phyloP scores from a whole-genome alignment of 2,113 vertebrate species.

The Okapia johnstoni region DNA sequence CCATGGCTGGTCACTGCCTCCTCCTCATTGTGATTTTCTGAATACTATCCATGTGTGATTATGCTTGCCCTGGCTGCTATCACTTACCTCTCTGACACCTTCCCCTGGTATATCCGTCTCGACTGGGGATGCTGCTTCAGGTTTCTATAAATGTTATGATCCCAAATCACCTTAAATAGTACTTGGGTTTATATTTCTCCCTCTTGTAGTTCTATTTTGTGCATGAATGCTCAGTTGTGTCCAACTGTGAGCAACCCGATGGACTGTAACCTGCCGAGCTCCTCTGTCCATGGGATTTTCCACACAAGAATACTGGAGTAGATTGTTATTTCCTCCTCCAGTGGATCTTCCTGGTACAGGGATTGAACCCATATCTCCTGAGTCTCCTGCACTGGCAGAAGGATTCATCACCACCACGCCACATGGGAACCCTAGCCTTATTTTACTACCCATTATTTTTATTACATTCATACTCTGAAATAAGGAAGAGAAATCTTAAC shows the following conservation, averaged over 20 bases:
- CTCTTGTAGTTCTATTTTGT: not conserved
- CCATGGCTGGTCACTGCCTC: rapidly evolving
- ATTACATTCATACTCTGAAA: not conserved
- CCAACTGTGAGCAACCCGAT: not conserved
- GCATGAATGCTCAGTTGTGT: not conserved
- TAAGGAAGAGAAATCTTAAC: not conserved
- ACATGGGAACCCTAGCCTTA: not conserved
- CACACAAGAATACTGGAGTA: not conserved
- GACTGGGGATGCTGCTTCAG: not conserved
- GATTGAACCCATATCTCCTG: not conserved
- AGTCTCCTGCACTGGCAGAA: not conserved
- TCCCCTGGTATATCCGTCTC: not conserved
- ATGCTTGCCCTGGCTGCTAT: rapidly evolving
- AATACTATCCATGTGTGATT: not conserved
- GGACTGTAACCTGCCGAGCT: not conserved
- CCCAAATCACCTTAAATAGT: not conserved
- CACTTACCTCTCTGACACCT: not conserved
- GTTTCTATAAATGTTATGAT: not conserved
- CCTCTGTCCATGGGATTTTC: not conserved
- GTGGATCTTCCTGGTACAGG: not conserved
- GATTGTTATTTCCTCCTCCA: not conserved
- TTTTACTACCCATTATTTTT: not conserved
- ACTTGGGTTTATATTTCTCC: not conserved
- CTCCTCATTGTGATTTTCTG: not conserved
- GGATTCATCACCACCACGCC: not conserved